These are phyloP conservation scores for Penelope pileata DNA, from an alignment of 2,113 vertebrate species.

Conservation along the genomic window DNA sequence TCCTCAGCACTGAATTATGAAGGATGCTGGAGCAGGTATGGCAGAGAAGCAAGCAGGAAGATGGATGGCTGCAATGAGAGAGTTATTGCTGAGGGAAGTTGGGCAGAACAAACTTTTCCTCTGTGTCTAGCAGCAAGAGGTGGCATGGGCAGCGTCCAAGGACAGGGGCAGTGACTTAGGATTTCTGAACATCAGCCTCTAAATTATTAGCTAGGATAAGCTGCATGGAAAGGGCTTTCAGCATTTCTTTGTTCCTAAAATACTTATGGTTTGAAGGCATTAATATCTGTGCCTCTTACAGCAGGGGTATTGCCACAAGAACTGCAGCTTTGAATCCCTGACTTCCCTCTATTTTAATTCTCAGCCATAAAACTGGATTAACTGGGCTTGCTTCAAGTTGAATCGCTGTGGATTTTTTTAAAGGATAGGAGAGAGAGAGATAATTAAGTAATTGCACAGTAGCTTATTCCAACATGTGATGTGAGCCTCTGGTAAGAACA, in stretches of 20 bases:
- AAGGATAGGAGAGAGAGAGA: constrained; percentile 37
- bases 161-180: neutral
- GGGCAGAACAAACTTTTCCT: neutral
- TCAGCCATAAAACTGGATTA: constrained; percentile 53
- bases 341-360: constrained; percentile 42
- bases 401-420: constrained; percentile 3
- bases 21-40: neutral
- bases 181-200: neutral
- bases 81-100: neutral
- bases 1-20: constrained; percentile 36
- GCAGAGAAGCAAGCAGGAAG: neutral
- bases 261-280: neutral
- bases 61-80: neutral
- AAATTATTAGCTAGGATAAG: neutral
- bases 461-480: constrained; percentile 41
- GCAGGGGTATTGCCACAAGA: neutral
- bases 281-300: neutral
- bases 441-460: constrained; percentile 68
- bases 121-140: neutral
- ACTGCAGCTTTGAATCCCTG: neutral
- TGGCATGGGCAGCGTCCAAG: neutral
- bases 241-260: neutral
- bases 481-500: constrained; percentile 49
- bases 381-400: constrained; percentile 46
- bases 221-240: neutral